Conservation (phyloP, 2,888 invertebrate genomes). For the Arctia plantaginis region DNA sequence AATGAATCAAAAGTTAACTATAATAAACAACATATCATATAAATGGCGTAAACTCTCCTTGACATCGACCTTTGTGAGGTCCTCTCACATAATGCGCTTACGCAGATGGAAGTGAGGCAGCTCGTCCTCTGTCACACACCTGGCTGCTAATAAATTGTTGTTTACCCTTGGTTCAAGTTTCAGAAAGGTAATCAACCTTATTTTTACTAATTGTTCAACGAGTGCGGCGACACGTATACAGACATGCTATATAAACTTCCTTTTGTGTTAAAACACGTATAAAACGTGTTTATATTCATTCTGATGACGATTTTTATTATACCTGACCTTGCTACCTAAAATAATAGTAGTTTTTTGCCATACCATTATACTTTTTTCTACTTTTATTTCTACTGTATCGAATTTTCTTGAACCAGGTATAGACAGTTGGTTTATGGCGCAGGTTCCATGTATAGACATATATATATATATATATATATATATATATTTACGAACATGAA, state of each 20-base stretch:
- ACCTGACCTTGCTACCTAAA: background rate
- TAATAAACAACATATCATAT: slow-evolving; percentile 32
- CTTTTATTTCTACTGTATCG: background rate
- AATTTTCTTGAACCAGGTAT: too few relatives aligned
- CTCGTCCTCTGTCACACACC: slow-evolving; percentile 30
- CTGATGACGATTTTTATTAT: background rate
- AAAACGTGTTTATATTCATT: background rate
- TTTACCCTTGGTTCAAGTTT: background rate
- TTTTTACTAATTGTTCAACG: background rate
- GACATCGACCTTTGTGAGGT: slow-evolving; percentile 76
- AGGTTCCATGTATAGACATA: too few relatives aligned
- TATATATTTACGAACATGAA: too few relatives aligned
- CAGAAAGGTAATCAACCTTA: background rate
- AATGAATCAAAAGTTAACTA: slow-evolving; percentile 28
- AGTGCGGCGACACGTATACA: background rate
- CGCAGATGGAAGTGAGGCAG: slow-evolving; percentile 41
- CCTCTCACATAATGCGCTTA: slow-evolving; percentile 62
- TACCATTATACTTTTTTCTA: background rate
- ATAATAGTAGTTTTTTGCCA: background rate
- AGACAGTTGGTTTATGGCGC: too few relatives aligned
- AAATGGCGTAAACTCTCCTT: slow-evolving; percentile 62
- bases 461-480: too few relatives aligned
- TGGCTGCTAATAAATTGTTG: slow-evolving; percentile 16
- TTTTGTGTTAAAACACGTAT: background rate
- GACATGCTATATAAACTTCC: background rate